Evolutionary conservation across 1,140 invertebrate species (phyloP).

Genomic region (Sycophila sp.): DNA sequence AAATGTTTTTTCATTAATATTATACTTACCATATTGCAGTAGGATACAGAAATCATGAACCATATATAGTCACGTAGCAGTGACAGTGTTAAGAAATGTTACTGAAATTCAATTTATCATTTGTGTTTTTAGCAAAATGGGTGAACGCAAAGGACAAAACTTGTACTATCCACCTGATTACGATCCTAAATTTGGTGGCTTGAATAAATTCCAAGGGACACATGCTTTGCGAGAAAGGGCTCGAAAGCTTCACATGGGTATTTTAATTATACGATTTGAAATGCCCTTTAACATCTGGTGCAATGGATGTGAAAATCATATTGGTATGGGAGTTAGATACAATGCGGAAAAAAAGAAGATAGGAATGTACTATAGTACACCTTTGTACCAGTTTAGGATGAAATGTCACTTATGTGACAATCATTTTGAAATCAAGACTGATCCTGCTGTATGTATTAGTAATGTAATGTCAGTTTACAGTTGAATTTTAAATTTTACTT

Average conservation of each 20-base stretch:
- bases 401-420: constrained; percentile 99
- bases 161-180: constrained; percentile 99
- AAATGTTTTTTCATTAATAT: too few relatives aligned
- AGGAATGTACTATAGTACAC: constrained; percentile 98
- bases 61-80: too few relatives aligned
- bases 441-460: constrained; percentile 84
- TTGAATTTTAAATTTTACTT: constrained; percentile 97
- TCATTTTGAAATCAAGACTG: constrained; percentile 98
- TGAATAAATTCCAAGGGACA: constrained; percentile 94
- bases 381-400: constrained; percentile 98
- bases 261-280: constrained; percentile 98
- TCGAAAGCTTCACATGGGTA: constrained; percentile 92
- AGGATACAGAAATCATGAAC: too few relatives aligned
- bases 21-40: too few relatives aligned
- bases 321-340: constrained; percentile 98
- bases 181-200: constrained; percentile 89
- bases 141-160: constrained; percentile 97
- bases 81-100: too few relatives aligned
- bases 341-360: constrained; percentile 99
- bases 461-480: constrained; percentile 52
- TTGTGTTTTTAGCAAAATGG: constrained; percentile 71
- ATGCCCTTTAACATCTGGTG: constrained; percentile 99
- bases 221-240: constrained; percentile 97
- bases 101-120: not conserved
- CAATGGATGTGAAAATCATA: constrained; percentile 96